Conservation (phyloP, 2,888 invertebrate genomes). For the Tetanocera ferruginea region DNA sequence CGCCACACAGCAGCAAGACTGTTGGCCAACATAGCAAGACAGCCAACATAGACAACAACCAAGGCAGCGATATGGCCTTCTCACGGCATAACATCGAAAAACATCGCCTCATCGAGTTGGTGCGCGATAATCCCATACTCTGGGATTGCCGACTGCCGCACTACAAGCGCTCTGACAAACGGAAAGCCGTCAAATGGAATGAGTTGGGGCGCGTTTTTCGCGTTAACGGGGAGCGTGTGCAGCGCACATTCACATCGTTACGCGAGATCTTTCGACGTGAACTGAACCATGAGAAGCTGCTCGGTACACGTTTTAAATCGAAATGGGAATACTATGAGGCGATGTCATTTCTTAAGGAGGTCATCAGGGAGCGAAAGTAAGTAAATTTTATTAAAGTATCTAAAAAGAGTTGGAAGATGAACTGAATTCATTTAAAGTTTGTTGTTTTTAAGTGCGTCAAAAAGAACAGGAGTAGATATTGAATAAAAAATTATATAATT, state of each 20-base stretch:
- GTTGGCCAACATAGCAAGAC: not conserved
- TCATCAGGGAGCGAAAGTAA: conserved; percentile 66
- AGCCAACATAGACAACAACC: not conserved
- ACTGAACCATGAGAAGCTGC: conserved; percentile 65
- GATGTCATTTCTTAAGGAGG: conserved; percentile 67
- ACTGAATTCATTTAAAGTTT: not conserved
- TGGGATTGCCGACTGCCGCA: conserved; percentile 68
- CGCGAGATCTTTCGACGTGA: conserved; percentile 66
- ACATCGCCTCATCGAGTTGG: conserved; percentile 67
- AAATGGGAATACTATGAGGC: conserved; percentile 68
- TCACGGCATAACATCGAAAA: conserved; percentile 68
- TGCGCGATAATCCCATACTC: conserved; percentile 65
- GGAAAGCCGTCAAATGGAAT: conserved; percentile 67
- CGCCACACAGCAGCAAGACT: not conserved
- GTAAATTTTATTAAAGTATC: conserved; percentile 38
- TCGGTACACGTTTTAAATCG: conserved; percentile 64
- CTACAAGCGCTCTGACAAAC: conserved; percentile 67
- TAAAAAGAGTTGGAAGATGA: not conserved
- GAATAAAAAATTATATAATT: too few species aligned
- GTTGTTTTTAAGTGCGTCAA: too few species aligned
- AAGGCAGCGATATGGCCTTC: conserved; percentile 60
- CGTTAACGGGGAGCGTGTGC: conserved; percentile 65
- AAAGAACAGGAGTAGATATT: too few species aligned
- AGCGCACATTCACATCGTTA: conserved; percentile 65
- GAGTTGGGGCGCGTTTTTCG: conserved; percentile 65